Base-by-base conservation (phyloP, 2,888 invertebrate genomes). In the Cryptocephalus primarius region DNA sequence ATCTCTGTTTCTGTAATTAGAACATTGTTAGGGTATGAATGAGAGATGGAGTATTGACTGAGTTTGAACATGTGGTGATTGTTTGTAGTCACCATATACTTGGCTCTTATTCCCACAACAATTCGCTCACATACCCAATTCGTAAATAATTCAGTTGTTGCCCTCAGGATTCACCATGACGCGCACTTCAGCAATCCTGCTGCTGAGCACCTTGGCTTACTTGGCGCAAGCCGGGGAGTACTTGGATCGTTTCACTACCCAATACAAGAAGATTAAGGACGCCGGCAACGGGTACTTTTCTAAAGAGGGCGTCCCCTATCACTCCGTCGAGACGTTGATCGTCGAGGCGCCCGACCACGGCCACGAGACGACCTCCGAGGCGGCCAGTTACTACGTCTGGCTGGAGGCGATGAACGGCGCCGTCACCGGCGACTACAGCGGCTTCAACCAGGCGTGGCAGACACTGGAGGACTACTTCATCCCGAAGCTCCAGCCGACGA, bases 361-460 rank as follows among this genome's bases (percentile, higher is more conserved):
- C 8, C 57, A 58, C 40, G 53, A 58, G 50, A 57, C 55, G 8
- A 58, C 58, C 12, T 59, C 59, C 8, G 59, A 59, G 48, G 59
- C 57, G 8, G 53, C 44, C 52, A 57, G 55, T 49, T 58, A 55
- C 42, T 55, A 50, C 14, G 11, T 53, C 11, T 53, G 51, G 51
- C 32, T 58, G 39, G 57, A 58, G 49, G 58, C 58, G 8, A 43
- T 56, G 48, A 47, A 58, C 43, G 58, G 58, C n/a, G 55, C 53
- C 31, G 46, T 56, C 39, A 47, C 43, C 34, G 50, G 53, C 1
- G 54, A 59, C 40, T 59, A 56, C 39, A 46, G 48, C 31, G 38
- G 32, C 33, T 55, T 59, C 41, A 59, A 51, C 46, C 45, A 32
- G 10, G 59, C 59, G 12, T 59, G 57, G 57, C 44, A 54, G 2